Evolutionary conservation across 2,797 vertebrate genomes (phyloP).

Genomic region (Neostethus bicornis): DNA sequence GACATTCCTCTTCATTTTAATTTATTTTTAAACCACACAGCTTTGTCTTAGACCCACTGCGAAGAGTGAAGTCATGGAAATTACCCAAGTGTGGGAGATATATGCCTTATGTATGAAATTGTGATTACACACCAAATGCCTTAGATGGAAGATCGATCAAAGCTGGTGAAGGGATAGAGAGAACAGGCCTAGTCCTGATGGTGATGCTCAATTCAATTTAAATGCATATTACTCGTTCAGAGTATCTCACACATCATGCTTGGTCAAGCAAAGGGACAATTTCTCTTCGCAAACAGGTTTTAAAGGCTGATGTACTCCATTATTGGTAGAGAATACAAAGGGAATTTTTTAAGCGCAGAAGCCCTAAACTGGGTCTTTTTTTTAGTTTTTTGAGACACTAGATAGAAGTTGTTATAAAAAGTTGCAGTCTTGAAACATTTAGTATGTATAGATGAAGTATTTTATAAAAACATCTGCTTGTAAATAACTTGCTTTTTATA

Average conservation of each 20-base stretch:
- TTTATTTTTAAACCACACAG: constrained; percentile 62
- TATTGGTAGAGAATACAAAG: constrained; percentile 63
- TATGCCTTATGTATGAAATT: constrained; percentile 68
- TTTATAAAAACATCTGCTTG: constrained; percentile 23
- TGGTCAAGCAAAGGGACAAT: constrained; percentile 77
- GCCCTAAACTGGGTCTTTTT: constrained; percentile 30
- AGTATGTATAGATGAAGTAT: constrained; percentile 33
- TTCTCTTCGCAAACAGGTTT: constrained; percentile 70
- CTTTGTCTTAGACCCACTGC: constrained; percentile 67
- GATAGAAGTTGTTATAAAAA: constrained; percentile 9
- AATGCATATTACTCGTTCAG: constrained; percentile 79
- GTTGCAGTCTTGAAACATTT: constrained; percentile 19
- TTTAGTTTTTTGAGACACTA: neutral
- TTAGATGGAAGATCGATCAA: constrained; percentile 79
- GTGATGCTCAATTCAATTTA: constrained; percentile 78
- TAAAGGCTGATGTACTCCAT: constrained; percentile 72
- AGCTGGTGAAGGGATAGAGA: constrained; percentile 59
- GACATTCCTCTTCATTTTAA: constrained; percentile 75
- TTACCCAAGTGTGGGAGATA: constrained; percentile 63
- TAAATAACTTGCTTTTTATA: no score
- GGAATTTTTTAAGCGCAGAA: constrained; percentile 44
- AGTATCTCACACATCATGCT: constrained; percentile 77
- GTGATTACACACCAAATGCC: constrained; percentile 75
- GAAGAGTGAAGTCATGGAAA: constrained; percentile 72
- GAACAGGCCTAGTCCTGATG: constrained; percentile 60